Conservation (phyloP, 2,113 vertebrate species). For the Trinectes maculatus region DNA sequence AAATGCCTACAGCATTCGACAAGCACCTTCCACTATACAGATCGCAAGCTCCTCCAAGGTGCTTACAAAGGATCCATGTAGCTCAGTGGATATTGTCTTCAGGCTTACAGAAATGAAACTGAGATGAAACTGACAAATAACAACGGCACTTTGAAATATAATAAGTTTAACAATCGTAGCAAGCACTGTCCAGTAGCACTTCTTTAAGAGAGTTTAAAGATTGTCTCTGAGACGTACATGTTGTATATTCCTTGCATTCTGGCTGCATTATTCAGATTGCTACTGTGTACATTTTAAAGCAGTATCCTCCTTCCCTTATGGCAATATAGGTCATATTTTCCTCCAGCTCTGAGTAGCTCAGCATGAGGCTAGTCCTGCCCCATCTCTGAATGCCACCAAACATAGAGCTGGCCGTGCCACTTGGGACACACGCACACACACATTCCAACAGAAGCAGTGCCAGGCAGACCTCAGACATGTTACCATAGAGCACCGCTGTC, state of each 20-base stretch:
- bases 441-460: conserved; percentile 73
- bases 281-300: conserved; percentile 53
- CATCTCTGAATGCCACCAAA: conserved; percentile 71
- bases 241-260: conserved; percentile 1
- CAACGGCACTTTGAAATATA: neutral
- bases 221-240: neutral
- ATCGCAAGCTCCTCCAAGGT: conserved; percentile 8
- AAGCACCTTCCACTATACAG: conserved; percentile 25
- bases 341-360: conserved; percentile 67
- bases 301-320: conserved; percentile 57
- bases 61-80: conserved; percentile 22
- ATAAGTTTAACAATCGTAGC: too few species aligned
- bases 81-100: conserved; percentile 26
- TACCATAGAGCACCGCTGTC: conserved; percentile 71
- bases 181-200: neutral
- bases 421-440: conserved; percentile 49
- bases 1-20: conserved; percentile 40
- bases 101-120: conserved; percentile 17
- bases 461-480: conserved; percentile 78
- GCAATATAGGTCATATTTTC: conserved; percentile 81
- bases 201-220: neutral
- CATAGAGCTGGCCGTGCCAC: conserved; percentile 65
- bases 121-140: conserved; percentile 9
- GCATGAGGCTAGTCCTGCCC: conserved; percentile 56
- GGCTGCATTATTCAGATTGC: conserved; percentile 12